Percentiles rank a stretch among this genome's conserved stretches.
phyloP scores from a whole-genome alignment of 30 jellyfish, hydroid and myxozoan species.

The Hydractinia symbiolongicarpus region DNA sequence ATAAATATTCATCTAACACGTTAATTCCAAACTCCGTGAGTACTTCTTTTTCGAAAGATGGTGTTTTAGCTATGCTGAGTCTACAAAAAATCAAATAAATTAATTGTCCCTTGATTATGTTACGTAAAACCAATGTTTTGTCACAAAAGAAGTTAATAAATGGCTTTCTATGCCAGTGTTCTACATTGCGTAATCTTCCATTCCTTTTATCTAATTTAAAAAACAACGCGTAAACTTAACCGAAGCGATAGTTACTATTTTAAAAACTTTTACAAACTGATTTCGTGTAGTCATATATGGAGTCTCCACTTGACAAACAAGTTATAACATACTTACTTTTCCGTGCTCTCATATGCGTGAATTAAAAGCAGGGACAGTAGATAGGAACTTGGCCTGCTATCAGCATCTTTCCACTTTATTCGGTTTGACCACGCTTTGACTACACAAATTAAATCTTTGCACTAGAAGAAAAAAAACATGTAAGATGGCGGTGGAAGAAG shows the following conservation, averaged over 20 bases:
- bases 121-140: too few relatives aligned
- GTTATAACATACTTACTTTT: constrained; percentile 41
- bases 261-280: too few relatives aligned
- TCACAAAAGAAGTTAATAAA: too few relatives aligned
- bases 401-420: constrained; percentile 43
- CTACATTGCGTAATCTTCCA: too few relatives aligned
- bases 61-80: constrained; percentile 42
- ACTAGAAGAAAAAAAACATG: constrained; percentile 32
- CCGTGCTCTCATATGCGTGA: constrained; percentile 46
- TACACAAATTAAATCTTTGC: constrained; percentile 73
- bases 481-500: background rate
- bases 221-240: too few relatives aligned
- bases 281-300: too few relatives aligned
- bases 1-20: constrained; percentile 37
- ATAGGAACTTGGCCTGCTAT: constrained; percentile 60
- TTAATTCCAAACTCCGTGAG: constrained; percentile 53
- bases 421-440: constrained; percentile 65
- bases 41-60: constrained; percentile 76
- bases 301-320: too few relatives aligned
- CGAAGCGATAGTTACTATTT: too few relatives aligned
- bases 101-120: too few relatives aligned
- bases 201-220: too few relatives aligned
- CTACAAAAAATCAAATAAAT: constrained; percentile 12
- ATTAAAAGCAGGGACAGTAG: constrained; percentile 56
- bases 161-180: too few relatives aligned